Base-by-base conservation (phyloP, 2,888 invertebrate species). In the Xestia rhomboidea region DNA sequence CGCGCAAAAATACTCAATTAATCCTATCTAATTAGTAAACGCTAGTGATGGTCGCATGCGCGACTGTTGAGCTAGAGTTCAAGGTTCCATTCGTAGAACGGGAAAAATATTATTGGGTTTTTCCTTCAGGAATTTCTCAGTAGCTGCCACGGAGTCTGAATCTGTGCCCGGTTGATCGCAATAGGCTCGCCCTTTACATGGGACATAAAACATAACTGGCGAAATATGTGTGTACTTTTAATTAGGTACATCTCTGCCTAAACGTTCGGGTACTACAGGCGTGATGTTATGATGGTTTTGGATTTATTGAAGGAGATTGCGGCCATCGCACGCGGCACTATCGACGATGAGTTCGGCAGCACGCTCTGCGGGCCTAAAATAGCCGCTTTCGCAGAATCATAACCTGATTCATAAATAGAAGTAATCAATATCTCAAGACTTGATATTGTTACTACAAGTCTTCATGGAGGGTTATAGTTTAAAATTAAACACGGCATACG, bases 401-500 rank as follows among this genome's bases (percentile, higher is more conserved):
- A n/a, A n/a, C n/a, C n/a, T n/a, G n/a, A n/a, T n/a, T n/a, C n/a
- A n/a, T n/a, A n/a, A n/a, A n/a, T n/a, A n/a, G n/a, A n/a, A 30
- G 5, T 4, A n/a, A 18, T 51, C 1, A 57, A 27, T 11, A 8
- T 34, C 18, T 27, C 27, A 41, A 7, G 6, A 13, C 11, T 6
- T 44, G 15, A 21, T 27, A 38, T 18, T 69, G 38, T 68, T 38
- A 0, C 18, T 72, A 7, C 27, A 24, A 38, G 18, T n/a, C 3
- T 46, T 21, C 15, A 27, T 21, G 3, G 7, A 30, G 8, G 30
- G 2, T 30, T n/a, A 21, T 38, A 21, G 7, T 3, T 38, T 27
- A 0, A 77, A 77, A 81, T 73, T 21, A 86, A 81, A 81, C 69
- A 70, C 18, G 21, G 54, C 7, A 44, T 74, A 54, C 44, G 68